Percentiles rank a stretch among this genome's conserved stretches.
phyloP scores from a whole-genome alignment of 2,113 vertebrate species.

The Mirza zaza region DNA sequence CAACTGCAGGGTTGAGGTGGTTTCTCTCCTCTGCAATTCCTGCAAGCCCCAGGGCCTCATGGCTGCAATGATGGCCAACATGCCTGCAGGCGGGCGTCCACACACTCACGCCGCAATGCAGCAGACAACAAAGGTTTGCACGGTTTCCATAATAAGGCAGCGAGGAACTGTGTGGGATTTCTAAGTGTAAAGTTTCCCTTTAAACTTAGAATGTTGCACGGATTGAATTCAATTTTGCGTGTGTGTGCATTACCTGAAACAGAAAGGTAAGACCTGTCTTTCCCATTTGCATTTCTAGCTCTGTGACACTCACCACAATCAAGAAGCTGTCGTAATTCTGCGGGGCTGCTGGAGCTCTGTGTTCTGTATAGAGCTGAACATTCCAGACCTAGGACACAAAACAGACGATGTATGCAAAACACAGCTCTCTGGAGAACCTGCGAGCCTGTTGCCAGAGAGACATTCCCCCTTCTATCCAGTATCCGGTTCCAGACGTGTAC shows the following conservation, averaged over 20 bases:
- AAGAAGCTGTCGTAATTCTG: conserved; percentile 93
- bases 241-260: background rate
- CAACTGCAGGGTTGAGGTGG: background rate
- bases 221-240: background rate
- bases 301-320: conserved; percentile 88
- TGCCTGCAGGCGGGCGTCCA: background rate
- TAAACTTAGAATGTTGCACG: background rate
- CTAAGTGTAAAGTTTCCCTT: background rate
- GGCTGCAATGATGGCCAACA: fast-evolving
- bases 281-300: background rate
- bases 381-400: conserved; percentile 90
- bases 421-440: conserved; percentile 54
- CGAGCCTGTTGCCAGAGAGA: conserved; percentile 20
- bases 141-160: background rate
- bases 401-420: conserved; percentile 53
- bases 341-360: conserved; percentile 88
- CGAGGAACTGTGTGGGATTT: background rate
- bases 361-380: conserved; percentile 93
- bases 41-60: background rate
- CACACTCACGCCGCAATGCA: background rate
- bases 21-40: background rate
- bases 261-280: background rate
- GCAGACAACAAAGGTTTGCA: background rate
- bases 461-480: conserved; percentile 38
- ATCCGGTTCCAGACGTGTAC: conserved; percentile 54